phyloP scores from a whole-genome alignment of 2,797 vertebrate species.

The Masticophis lateralis region DNA sequence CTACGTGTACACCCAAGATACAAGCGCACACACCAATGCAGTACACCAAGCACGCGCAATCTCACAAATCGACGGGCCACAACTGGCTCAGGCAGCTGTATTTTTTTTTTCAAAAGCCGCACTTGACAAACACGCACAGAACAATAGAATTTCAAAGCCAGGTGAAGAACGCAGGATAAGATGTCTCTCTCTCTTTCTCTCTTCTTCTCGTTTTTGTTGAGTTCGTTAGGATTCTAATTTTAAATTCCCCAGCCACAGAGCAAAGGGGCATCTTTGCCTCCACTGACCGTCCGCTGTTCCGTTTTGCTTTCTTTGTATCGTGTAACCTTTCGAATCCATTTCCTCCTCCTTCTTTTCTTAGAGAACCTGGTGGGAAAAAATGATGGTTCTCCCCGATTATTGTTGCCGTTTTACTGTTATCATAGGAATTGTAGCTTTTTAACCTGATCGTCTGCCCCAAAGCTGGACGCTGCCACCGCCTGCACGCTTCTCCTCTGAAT shows the following conservation, averaged over 20 bases:
- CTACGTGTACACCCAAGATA: background rate
- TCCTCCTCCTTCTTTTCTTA: background rate
- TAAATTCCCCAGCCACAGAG: background rate
- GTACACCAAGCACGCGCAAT: background rate
- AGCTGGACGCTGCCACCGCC: background rate
- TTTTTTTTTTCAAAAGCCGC: slow-evolving; percentile 26
- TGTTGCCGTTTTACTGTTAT: slow-evolving; percentile 1
- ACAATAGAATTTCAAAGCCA: slow-evolving; percentile 31
- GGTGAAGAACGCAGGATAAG: slow-evolving; percentile 27
- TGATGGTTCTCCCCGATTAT: background rate
- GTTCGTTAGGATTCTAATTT: background rate
- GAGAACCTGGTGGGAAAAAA: slow-evolving; percentile 17
- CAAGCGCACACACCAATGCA: background rate
- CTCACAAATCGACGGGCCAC: background rate
- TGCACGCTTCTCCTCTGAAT: background rate
- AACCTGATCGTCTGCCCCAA: slow-evolving; percentile 30
- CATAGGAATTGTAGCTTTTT: slow-evolving; percentile 16
- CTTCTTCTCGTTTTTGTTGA: background rate
- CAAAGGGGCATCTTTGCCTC: background rate
- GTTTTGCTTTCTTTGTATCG: background rate
- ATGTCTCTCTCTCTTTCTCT: background rate
- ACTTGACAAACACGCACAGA: slow-evolving; percentile 38
- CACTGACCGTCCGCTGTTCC: background rate
- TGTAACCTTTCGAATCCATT: background rate
- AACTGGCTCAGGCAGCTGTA: slow-evolving; percentile 24